These are phyloP conservation scores for Noctilio leporinus DNA, from an alignment of 2,113 vertebrate genomes.

Conservation along the genomic window DNA sequence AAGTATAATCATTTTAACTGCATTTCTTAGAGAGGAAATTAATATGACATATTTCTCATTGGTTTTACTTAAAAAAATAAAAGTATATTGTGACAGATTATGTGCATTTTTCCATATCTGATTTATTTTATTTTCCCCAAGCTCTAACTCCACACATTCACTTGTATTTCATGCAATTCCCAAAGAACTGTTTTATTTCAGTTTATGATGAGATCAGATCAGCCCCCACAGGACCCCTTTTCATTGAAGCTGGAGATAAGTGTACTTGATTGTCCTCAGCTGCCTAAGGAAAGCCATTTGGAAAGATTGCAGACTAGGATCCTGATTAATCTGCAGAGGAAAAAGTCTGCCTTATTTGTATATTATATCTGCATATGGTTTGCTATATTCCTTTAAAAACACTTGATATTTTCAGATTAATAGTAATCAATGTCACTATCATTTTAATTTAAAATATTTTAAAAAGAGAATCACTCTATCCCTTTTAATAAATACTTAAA, in stretches of 20 bases:
- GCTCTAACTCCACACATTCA: conserved; percentile 38
- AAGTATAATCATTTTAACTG: background rate
- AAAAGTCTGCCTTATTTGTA: background rate
- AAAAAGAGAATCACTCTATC: background rate
- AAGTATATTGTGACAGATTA: conserved; percentile 30
- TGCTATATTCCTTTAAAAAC: background rate
- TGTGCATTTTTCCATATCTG: conserved; percentile 23
- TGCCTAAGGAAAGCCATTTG: conserved; percentile 11
- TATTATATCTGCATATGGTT: background rate
- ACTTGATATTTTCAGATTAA: background rate
- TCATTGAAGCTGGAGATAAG: background rate
- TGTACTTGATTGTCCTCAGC: background rate
- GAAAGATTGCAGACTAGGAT: background rate
- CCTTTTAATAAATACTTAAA: background rate
- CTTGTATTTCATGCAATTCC: conserved; percentile 47
- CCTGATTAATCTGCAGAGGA: background rate
- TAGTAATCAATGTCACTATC: background rate
- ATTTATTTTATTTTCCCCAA: conserved; percentile 48
- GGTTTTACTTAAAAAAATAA: conserved; percentile 17
- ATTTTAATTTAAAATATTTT: background rate
- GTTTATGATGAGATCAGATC: conserved; percentile 29
- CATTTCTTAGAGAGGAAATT: background rate
- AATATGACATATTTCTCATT: background rate
- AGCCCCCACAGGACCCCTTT: background rate
- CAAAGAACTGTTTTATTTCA: background rate